Conservation (phyloP, 2,888 invertebrate genomes). For the Colostygia pectinataria region DNA sequence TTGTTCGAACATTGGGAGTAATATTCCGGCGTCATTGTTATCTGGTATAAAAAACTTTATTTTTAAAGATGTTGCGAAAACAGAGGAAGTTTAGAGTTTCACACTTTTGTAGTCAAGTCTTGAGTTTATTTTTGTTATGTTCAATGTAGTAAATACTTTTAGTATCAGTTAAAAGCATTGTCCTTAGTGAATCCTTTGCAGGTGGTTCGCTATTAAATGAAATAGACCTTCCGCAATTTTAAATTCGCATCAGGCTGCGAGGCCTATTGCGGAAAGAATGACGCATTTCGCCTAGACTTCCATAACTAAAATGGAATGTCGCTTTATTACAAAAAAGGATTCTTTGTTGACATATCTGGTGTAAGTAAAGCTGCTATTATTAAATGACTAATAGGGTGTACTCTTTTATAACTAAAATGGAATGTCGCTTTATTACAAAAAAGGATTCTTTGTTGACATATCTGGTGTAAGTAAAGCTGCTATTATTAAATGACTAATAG, state of each 20-base stretch:
- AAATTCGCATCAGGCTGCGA: conserved; percentile 26
- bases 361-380: background rate
- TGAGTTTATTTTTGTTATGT: too few relatives aligned
- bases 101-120: conserved; percentile 3
- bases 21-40: conserved; percentile 34
- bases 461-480: background rate
- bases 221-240: conserved; percentile 19
- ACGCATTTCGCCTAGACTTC: conserved; percentile 26
- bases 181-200: background rate
- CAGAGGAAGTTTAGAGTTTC: background rate
- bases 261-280: conserved; percentile 27
- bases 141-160: too few relatives aligned
- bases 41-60: conserved; percentile 15
- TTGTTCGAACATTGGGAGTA: conserved; percentile 30
- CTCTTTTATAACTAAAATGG: too few relatives aligned
- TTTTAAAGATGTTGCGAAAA: conserved; percentile 13
- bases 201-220: conserved; percentile 5
- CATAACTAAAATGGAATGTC: conserved; percentile 18
- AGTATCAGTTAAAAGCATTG: background rate
- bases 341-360: background rate
- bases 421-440: too few relatives aligned
- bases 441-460: too few relatives aligned
- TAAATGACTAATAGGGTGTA: too few relatives aligned
- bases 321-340: conserved; percentile 5
- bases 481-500: too few relatives aligned